Base-by-base conservation (phyloP, 2,888 invertebrate species). In the Magallana nippona region DNA sequence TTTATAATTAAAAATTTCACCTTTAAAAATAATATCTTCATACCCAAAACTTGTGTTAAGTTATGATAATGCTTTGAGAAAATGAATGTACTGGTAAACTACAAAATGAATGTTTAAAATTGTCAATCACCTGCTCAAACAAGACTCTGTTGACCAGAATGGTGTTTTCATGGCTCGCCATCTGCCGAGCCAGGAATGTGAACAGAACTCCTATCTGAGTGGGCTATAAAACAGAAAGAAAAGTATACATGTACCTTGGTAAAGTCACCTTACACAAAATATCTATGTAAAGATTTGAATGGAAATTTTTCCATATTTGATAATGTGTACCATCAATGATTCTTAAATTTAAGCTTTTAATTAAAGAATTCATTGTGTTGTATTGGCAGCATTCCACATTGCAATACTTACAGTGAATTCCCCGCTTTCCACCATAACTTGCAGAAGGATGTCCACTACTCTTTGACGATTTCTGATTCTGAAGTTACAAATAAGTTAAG, bases 361-460 rank as follows among this genome's bases (percentile, higher is more conserved):
- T n/a, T n/a, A n/a, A n/a, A n/a, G n/a, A n/a, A n/a, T n/a, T n/a
- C n/a, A n/a, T n/a, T n/a, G n/a, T n/a, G 17, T n/a, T 17, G 17
- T 10, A 60, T 60, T n/a, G 10, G 10, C n/a, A 44, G 8, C 8
- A 44, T 44, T 44, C 44, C 5, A 5, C 44, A 44, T 44, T 17
- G 17, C 5, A 19, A 79, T 1, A 90, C 95, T 95, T 94, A 96
- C 96, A 83, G 96, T 95, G 91, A 96, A 96, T 89, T 96, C 96
- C 81, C 96, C 95, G 78, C 94, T 95, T 84, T 95, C 95, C 27
- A 96, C 95, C 95, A 97, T 96, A 81, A 97, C 96, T 93, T 96
- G 96, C 81, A 97, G 94, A 60, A 97, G 94, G 92, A 97, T 97
- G 92, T 97, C 96, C 58, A 97, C 96, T 81, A 97, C 95, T 86